A percentile compares a stretch with the other conserved stretches of the same genome.
These are phyloP conservation scores for Onychorhynchus coronatus DNA, from an alignment of 2,113 vertebrate species.

Conservation along the genomic window DNA sequence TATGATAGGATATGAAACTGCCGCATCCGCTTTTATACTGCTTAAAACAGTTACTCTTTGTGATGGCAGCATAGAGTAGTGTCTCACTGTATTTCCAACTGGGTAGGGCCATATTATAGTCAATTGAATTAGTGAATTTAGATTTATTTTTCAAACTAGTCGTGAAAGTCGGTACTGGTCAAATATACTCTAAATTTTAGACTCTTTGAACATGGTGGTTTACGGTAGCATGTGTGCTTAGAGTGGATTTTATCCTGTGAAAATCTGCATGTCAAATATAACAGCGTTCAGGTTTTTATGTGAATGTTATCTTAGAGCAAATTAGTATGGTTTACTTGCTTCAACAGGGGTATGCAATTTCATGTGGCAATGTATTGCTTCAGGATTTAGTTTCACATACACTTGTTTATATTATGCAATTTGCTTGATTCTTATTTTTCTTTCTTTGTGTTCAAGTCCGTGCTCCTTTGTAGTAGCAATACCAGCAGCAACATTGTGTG, in stretches of 20 bases:
- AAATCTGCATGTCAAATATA: background rate
- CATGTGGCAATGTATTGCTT: background rate
- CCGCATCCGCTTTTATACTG: conserved; percentile 21
- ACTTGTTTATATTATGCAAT: background rate
- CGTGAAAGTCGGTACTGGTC: background rate
- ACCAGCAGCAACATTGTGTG: background rate
- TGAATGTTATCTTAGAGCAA: background rate
- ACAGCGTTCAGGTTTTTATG: background rate
- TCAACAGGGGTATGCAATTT: background rate
- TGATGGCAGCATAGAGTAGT: background rate
- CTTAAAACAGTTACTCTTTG: background rate
- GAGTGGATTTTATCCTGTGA: background rate
- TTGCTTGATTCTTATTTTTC: background rate
- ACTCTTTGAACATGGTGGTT: background rate
- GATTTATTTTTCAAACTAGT: background rate
- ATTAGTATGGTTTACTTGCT: background rate
- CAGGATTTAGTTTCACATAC: background rate
- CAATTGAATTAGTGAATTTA: background rate
- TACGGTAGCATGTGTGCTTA: background rate
- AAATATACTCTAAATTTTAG: background rate
- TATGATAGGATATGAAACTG: conserved; percentile 1
- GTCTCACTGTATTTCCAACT: background rate
- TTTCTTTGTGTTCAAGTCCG: background rate
- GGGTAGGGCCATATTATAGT: background rate
- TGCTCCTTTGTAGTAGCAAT: background rate